Evolutionary conservation across 2,797 vertebrate species (phyloP), one percentile per base, ranked within the genome.

Genomic region (Serranus cabrilla): DNA sequence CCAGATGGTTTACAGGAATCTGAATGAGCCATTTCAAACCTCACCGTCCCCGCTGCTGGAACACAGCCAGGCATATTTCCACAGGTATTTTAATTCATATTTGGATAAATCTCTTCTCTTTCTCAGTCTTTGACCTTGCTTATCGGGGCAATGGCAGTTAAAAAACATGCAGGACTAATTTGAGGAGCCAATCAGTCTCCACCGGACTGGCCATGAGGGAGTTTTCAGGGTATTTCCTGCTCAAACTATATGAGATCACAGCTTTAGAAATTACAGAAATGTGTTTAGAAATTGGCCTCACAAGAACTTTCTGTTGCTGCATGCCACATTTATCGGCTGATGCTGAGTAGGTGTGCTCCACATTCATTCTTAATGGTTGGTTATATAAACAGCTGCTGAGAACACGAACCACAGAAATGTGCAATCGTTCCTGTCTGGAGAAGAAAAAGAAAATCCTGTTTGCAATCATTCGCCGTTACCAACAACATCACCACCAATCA

Each of bases 1-100:
- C 43, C 85, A 91, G 86, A 89, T 86, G 78, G 51, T 77, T 84
- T 62, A 71, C 43, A 18, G 47, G 64, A 80, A 80, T 71, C 14
- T 39, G 61, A 84, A 75, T 47, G 46, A 71, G 70, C 7, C 0
- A 2, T 49, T 58, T 82, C 54, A 68, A 65, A 45, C 16, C 1
- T 45, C 5, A 12, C 66, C 50, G 21, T 54, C 57, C 40, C 50
- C 25, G 1, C n/a, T 27, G 14, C 63, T 84, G 80, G 77, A 75
- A 11, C 54, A 3, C 18, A 54, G 75, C 78, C 82, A 81, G 25
- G 51, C 11, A 46, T 25, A 45, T 57, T 62, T 74, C 20, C 59
- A 60, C 62, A 45, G 56, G 55, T 68, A 51, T 74, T 85, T 77
- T 11, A 60, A 80, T 65, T 76, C 52, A 74, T 49, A 71, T 65